Conservation (phyloP, 2,797 vertebrate genomes). For the Caiman crocodilus region DNA sequence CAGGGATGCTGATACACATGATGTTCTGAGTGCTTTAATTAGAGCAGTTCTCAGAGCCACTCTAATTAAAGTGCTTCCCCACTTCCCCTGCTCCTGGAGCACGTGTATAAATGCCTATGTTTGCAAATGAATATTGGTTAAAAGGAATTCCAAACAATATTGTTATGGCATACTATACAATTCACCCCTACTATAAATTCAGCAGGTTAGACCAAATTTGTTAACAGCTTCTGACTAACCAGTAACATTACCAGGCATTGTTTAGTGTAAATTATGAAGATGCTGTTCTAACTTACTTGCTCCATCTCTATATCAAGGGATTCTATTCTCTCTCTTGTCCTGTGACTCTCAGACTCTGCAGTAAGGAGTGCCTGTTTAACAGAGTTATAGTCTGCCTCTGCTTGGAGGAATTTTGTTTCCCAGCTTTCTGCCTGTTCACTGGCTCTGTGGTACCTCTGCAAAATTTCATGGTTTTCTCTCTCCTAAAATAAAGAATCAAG, state of each 20-base stretch:
- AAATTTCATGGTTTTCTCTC: conserved; percentile 81
- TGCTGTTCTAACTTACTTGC: conserved; percentile 75
- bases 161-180: background rate
- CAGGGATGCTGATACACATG: no score
- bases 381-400: conserved; percentile 78
- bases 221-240: background rate
- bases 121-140: background rate
- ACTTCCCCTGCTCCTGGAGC: no score
- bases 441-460: conserved; percentile 79
- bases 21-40: no score
- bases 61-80: no score
- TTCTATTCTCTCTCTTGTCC: conserved; percentile 80
- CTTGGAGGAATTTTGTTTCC: conserved; percentile 82
- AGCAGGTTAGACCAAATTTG: background rate
- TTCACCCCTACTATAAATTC: background rate
- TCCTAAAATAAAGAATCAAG: conserved; percentile 68
- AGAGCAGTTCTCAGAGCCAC: no score
- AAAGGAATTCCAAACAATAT: background rate
- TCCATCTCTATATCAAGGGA: conserved; percentile 80
- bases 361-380: conserved; percentile 76
- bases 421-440: conserved; percentile 79
- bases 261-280: background rate
- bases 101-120: no score
- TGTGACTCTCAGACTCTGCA: conserved; percentile 77
- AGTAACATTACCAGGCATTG: background rate